A percentile compares a stretch with the other conserved stretches of the same genome.
phyloP scores from a whole-genome alignment of 2,797 vertebrate species.

The Sebastes taczanowskii region DNA sequence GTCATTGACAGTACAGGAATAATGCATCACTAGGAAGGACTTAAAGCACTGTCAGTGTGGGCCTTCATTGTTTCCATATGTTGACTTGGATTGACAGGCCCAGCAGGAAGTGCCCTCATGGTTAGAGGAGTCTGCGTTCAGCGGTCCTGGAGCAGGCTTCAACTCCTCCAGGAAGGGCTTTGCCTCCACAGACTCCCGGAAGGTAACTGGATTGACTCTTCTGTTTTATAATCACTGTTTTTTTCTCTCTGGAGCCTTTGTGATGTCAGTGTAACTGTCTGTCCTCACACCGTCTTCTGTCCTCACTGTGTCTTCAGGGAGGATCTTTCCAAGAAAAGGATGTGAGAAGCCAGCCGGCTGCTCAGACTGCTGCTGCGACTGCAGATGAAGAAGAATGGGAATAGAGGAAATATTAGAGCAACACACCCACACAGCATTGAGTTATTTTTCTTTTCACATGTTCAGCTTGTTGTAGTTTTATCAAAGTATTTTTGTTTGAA shows the following conservation, averaged over 20 bases:
- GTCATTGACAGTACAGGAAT: not conserved
- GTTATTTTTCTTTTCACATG: constrained; percentile 3
- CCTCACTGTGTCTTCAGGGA: not conserved
- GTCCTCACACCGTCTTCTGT: not conserved
- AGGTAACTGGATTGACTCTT: constrained; percentile 70
- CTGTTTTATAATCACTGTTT: no score
- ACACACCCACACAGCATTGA: not conserved
- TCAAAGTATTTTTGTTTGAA: constrained; percentile 20
- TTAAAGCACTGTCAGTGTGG: no score
- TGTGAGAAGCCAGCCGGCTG: not conserved
- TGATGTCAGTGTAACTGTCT: not conserved
- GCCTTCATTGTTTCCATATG: not conserved
- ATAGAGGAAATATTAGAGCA: not conserved
- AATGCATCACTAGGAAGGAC: not conserved
- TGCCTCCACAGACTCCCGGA: constrained; percentile 80
- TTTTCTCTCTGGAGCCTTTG: no score
- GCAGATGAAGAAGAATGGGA: constrained; percentile 60
- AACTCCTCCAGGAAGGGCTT: constrained; percentile 68
- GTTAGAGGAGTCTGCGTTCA: constrained; percentile 88
- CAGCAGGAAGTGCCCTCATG: constrained; percentile 93
- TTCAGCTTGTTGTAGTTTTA: constrained; percentile 32
- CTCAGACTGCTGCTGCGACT: not conserved
- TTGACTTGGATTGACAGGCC: constrained; percentile 79
- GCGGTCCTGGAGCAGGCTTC: constrained; percentile 56
- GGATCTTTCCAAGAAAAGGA: not conserved